These are phyloP conservation scores for Leptoteleia sp. DNA, from an alignment of 1,140 invertebrate genomes.

Conservation along the genomic window DNA sequence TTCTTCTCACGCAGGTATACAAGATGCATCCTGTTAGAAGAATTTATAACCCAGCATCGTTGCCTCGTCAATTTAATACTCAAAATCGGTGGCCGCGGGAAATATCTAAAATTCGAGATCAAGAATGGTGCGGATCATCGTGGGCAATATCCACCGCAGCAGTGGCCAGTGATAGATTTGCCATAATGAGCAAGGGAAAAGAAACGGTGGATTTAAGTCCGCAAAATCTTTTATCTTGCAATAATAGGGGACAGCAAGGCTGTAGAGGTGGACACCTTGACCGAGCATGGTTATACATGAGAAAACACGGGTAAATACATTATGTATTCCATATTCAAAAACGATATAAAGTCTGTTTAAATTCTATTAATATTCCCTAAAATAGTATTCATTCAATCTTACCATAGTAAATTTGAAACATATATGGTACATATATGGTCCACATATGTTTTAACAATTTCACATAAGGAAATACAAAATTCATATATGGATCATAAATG, in stretches of 20 bases:
- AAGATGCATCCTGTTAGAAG: slow-evolving; percentile 86
- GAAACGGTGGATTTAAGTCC: slow-evolving; percentile 88
- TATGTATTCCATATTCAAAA: too few species aligned
- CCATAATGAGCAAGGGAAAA: slow-evolving; percentile 90
- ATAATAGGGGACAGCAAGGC: slow-evolving; percentile 87
- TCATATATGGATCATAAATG: too few species aligned
- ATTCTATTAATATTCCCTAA: too few species aligned
- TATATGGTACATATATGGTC: too few species aligned
- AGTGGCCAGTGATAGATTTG: slow-evolving; percentile 89
- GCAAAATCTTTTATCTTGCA: slow-evolving; percentile 93
- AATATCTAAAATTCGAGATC: slow-evolving; percentile 89
- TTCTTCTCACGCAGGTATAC: slow-evolving; percentile 84
- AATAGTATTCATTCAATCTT: too few species aligned
- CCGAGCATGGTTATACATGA: slow-evolving; percentile 93
- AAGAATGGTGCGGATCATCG: slow-evolving; percentile 95
- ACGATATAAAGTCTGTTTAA: too few species aligned
- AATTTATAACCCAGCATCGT: slow-evolving; percentile 82
- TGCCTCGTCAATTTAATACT: slow-evolving; percentile 89
- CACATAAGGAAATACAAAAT: too few species aligned
- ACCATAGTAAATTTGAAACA: too few species aligned
- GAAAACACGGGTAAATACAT: slow-evolving; percentile 87
- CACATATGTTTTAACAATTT: too few species aligned
- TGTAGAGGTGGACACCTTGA: slow-evolving; percentile 94
- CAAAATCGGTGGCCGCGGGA: slow-evolving; percentile 86
- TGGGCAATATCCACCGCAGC: slow-evolving; percentile 94